Conservation (phyloP, 2,113 vertebrate species). For the Edolisoma coerulescens region DNA sequence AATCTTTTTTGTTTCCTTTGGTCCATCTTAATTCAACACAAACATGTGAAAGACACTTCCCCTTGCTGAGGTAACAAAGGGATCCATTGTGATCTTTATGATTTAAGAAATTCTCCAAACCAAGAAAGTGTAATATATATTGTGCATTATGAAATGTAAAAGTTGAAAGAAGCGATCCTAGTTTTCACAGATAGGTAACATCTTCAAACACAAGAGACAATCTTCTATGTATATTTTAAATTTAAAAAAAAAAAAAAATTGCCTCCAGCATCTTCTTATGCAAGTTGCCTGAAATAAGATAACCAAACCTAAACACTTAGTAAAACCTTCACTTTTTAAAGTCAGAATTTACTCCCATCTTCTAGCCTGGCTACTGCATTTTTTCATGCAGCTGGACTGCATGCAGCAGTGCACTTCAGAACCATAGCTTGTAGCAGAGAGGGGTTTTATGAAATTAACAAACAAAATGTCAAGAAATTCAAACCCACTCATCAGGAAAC, state of each 20-base stretch:
- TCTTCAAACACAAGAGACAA: not conserved
- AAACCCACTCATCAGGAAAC: not conserved
- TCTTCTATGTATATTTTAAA: accelerated
- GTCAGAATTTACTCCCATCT: not conserved
- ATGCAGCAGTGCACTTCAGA: not conserved
- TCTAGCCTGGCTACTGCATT: not conserved
- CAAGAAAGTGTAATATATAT: not conserved
- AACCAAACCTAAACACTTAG: not conserved
- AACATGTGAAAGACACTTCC: not conserved
- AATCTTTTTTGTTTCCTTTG: not conserved
- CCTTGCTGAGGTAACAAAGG: not conserved
- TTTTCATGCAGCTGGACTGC: not conserved
- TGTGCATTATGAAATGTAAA: not conserved
- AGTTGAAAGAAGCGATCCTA: not conserved
- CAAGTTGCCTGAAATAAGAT: not conserved
- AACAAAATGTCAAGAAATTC: not conserved
- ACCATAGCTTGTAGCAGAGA: not conserved
- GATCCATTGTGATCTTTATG: not conserved
- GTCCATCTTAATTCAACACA: not conserved
- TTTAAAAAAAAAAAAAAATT: accelerated
- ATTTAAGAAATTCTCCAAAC: not conserved
- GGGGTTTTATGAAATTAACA: not conserved
- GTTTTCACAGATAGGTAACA: not conserved
- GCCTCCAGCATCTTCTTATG: not conserved
- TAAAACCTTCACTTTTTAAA: not conserved